Percentiles rank a stretch among this genome's conserved stretches.
Evolutionary conservation across 23 tunicate species (phyloP).

Genomic region (Ciona savignyi): DNA sequence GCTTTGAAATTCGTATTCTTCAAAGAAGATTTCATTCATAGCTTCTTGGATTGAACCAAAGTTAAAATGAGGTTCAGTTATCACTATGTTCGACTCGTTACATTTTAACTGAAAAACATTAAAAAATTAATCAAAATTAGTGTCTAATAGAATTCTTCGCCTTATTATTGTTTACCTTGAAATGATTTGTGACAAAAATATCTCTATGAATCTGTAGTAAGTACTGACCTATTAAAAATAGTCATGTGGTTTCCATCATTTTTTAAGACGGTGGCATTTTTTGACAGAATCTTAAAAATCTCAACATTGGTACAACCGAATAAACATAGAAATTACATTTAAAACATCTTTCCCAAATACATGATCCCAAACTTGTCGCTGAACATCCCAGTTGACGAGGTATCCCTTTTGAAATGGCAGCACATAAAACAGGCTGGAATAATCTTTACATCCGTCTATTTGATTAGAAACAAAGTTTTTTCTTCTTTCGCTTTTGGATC

Average conservation of each 20-base stretch:
- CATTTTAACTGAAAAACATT: constrained; percentile 33
- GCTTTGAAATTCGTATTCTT: constrained; percentile 87
- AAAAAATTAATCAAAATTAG: too few relatives aligned
- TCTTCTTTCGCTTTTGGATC: constrained; percentile 72
- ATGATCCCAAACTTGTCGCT: constrained; percentile 86
- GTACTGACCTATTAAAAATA: too few relatives aligned
- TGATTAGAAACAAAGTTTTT: constrained; percentile 67
- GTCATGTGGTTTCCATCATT: too few relatives aligned
- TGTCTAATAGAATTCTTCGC: too few relatives aligned
- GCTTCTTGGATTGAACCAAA: constrained; percentile 80
- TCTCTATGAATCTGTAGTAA: too few relatives aligned
- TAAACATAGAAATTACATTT: too few relatives aligned
- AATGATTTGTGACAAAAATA: too few relatives aligned
- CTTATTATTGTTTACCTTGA: too few relatives aligned
- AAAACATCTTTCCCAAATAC: constrained; percentile 77
- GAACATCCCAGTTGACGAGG: constrained; percentile 90
- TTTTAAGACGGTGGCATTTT: too few relatives aligned
- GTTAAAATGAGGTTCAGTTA: constrained; percentile 97
- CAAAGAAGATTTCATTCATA: constrained; percentile 96
- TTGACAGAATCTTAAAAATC: too few relatives aligned
- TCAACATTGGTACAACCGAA: too few relatives aligned
- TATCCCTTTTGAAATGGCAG: constrained; percentile 94
- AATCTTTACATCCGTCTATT: constrained; percentile 72
- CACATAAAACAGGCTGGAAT: constrained; percentile 73
- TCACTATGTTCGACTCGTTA: constrained; percentile 37